Percentiles rank a stretch among this genome's conserved stretches.
These are phyloP conservation scores for Melolontha melolontha DNA, from an alignment of 2,888 invertebrate species.

Conservation along the genomic window DNA sequence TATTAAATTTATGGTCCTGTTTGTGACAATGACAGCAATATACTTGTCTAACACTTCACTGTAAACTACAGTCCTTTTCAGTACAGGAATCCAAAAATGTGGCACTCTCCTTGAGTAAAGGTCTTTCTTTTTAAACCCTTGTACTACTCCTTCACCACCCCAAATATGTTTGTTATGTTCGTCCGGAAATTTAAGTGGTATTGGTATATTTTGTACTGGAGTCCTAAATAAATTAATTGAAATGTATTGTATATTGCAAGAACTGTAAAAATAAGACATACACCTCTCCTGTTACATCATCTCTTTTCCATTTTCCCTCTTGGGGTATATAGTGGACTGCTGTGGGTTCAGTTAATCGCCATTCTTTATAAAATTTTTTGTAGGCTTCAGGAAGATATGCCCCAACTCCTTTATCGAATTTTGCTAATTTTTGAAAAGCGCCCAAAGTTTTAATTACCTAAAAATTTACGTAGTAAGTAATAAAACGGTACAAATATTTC, in stretches of 20 bases:
- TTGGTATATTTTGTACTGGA: conserved; percentile 80
- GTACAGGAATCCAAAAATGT: conserved; percentile 87
- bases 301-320: conserved; percentile 78
- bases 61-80: conserved; percentile 85
- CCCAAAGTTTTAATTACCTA: conserved; percentile 60
- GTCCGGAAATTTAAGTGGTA: conserved; percentile 82
- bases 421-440: conserved; percentile 54
- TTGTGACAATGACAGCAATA: conserved; percentile 85
- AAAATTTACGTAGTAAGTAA: conserved; percentile 41
- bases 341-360: conserved; percentile 75
- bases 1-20: conserved; percentile 84
- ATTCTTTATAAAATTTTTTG: conserved; percentile 88
- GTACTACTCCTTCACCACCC: conserved; percentile 96
- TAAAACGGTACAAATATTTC: no score
- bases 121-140: conserved; percentile 82
- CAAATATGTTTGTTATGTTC: conserved; percentile 90
- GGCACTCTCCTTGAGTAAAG: conserved; percentile 76
- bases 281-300: conserved; percentile 81
- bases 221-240: conserved; percentile 60
- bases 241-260: conserved; percentile 4
- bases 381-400: conserved; percentile 82
- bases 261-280: conserved; percentile 58
- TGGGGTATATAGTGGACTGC: conserved; percentile 80
- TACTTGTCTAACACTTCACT: conserved; percentile 91
- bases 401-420: conserved; percentile 76